Conservation (phyloP, 2,113 vertebrate species). For the Indri indri region DNA sequence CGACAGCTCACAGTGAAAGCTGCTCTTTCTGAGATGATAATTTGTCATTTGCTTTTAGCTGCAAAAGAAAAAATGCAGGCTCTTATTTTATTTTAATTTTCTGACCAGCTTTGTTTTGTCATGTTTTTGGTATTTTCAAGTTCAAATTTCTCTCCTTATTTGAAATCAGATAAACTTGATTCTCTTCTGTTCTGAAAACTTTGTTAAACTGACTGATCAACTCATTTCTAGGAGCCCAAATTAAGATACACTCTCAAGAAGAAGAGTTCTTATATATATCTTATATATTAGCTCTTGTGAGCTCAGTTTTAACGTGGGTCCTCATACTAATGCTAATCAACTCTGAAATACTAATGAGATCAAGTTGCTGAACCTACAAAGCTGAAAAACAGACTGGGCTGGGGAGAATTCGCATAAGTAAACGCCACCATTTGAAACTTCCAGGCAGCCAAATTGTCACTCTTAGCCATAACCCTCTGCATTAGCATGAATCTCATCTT, state of each 20-base stretch:
- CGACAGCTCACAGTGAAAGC: neutral
- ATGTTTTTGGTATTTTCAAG: neutral
- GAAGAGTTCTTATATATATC: neutral
- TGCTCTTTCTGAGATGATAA: conserved; percentile 38
- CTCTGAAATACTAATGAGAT: conserved; percentile 16
- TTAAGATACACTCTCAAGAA: neutral
- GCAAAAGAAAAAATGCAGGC: neutral
- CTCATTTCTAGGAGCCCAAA: neutral
- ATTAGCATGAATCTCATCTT: conserved; percentile 25
- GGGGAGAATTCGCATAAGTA: neutral
- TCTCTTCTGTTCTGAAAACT: conserved; percentile 21
- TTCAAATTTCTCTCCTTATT: neutral
- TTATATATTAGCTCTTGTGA: neutral
- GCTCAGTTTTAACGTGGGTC: neutral
- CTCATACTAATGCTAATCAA: neutral
- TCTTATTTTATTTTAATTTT: conserved; percentile 30
- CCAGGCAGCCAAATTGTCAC: neutral
- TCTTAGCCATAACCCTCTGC: neutral
- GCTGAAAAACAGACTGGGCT: conserved; percentile 13
- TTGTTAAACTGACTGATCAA: neutral
- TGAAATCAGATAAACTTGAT: neutral
- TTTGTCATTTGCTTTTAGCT: neutral
- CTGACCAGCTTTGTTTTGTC: neutral
- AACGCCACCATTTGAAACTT: conserved; percentile 43
- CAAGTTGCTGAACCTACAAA: conserved; percentile 37